Evolutionary conservation across 1,140 invertebrate genomes (phyloP).

Genomic region (Plectrocnemia conspersa): DNA sequence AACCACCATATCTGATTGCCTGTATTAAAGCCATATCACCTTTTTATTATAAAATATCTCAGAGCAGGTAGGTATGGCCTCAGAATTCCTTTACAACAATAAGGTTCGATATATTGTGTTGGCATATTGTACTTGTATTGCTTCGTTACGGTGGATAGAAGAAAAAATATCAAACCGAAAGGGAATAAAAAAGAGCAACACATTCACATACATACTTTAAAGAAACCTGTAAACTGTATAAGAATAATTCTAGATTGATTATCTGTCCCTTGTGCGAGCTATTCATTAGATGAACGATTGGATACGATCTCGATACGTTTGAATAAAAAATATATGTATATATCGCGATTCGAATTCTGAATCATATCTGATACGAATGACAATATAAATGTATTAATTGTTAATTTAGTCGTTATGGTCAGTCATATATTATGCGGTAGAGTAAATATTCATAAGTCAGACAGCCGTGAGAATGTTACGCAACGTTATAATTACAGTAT

Average conservation of each 20-base stretch:
- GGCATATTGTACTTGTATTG: conserved; percentile 26
- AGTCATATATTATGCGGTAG: not conserved
- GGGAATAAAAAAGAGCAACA: conserved; percentile 26
- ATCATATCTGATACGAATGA: no score
- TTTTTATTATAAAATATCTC: conserved; percentile 14
- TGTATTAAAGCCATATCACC: not conserved
- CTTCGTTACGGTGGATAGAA: conserved; percentile 22
- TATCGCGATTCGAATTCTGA: no score
- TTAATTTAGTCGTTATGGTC: not conserved
- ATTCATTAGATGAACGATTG: conserved; percentile 7
- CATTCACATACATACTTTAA: conserved; percentile 28
- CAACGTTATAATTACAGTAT: conserved; percentile 16
- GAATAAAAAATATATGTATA: no score
- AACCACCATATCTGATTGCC: no score
- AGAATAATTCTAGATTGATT: conserved; percentile 34
- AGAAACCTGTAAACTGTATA: conserved; percentile 29
- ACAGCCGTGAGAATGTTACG: conserved; percentile 10
- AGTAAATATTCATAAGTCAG: conserved; percentile 12
- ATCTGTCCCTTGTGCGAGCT: conserved; percentile 30
- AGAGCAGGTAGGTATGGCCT: conserved; percentile 8
- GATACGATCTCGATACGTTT: no score
- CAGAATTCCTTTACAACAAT: conserved; percentile 19
- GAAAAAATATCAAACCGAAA: conserved; percentile 23
- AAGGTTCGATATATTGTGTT: conserved; percentile 15
- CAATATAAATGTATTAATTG: not conserved